phyloP scores from a whole-genome alignment of 2,888 invertebrate genomes.

The Luperina nickerlii region DNA sequence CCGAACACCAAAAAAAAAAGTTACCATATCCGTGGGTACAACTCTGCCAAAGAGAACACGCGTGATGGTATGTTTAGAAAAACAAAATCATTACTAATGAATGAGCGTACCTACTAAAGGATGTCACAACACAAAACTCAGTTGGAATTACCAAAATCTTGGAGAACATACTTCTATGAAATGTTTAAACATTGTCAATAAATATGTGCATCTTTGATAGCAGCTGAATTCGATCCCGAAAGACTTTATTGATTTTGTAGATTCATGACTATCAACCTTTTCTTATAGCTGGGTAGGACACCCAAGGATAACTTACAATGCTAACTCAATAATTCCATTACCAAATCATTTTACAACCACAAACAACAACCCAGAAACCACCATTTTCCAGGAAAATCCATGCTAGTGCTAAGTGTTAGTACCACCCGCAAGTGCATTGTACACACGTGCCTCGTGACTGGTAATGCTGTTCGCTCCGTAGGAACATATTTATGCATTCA shows the following conservation, averaged over 20 bases:
- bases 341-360: conserved; percentile 16
- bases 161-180: background rate
- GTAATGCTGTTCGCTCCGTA: conserved; percentile 73
- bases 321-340: conserved; percentile 19
- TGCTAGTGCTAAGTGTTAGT: conserved; percentile 44
- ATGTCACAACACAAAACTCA: background rate
- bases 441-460: conserved; percentile 81
- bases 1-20: too few species aligned
- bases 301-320: background rate
- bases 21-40: background rate
- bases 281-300: background rate
- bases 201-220: background rate
- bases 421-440: conserved; percentile 68
- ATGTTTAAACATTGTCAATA: background rate
- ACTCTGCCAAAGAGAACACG: background rate
- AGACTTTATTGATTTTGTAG: background rate
- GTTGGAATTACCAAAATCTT: too few species aligned
- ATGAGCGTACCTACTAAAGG: background rate
- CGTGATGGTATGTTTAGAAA: background rate
- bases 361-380: background rate
- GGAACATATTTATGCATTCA: conserved; percentile 86
- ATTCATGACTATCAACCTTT: background rate
- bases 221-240: background rate
- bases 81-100: background rate
- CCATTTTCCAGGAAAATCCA: conserved; percentile 43